phyloP scores from a whole-genome alignment of 2,888 invertebrate species.

The Drosophila atripex region DNA sequence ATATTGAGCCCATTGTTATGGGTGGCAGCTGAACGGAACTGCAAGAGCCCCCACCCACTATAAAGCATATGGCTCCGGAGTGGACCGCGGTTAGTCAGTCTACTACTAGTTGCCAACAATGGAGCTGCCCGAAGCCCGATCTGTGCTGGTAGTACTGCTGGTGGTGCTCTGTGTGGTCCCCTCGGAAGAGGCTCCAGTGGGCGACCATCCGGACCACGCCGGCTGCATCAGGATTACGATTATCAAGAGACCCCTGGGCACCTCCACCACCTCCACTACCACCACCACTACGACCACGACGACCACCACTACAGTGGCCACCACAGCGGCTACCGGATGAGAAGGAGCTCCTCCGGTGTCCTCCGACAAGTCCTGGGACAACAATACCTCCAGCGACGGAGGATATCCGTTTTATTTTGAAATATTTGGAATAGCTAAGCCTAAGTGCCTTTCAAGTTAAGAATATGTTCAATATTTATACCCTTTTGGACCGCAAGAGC shows the following conservation, averaged over 20 bases:
- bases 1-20: slow-evolving; percentile 13
- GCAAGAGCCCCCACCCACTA: slow-evolving; percentile 17
- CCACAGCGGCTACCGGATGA: slow-evolving; percentile 51
- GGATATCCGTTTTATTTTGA: background rate
- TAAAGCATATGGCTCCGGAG: slow-evolving; percentile 7
- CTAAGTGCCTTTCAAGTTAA: no score
- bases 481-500: background rate
- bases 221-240: slow-evolving; percentile 66
- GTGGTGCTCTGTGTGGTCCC: background rate
- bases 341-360: background rate
- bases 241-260: slow-evolving; percentile 38
- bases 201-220: slow-evolving; percentile 59
- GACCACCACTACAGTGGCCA: slow-evolving; percentile 34
- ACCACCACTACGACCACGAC: slow-evolving; percentile 42
- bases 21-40: slow-evolving; percentile 21
- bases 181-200: slow-evolving; percentile 37
- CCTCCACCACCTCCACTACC: slow-evolving; percentile 23
- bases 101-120: background rate
- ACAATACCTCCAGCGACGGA: background rate
- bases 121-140: background rate
- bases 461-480: no score
- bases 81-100: slow-evolving; percentile 5
- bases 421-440: background rate
- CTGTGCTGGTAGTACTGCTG: slow-evolving; percentile 20
- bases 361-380: background rate